Conservation (phyloP, 2,113 vertebrate genomes). For the Pyrgilauda ruficollis region DNA sequence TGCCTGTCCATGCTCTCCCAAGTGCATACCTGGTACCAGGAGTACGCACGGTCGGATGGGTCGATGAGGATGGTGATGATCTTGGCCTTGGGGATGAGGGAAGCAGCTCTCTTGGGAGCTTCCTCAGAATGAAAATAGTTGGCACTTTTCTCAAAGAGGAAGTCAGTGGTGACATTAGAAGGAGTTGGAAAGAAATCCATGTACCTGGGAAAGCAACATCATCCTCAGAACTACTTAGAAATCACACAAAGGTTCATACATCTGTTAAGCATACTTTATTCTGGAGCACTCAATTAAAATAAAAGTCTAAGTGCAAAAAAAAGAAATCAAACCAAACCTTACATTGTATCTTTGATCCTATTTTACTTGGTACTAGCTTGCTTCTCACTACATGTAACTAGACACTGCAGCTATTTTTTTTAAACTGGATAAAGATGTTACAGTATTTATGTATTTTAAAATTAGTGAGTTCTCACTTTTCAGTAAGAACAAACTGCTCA, state of each 20-base stretch:
- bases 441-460: not conserved
- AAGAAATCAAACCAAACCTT: not conserved
- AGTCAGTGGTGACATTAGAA: conserved; percentile 90
- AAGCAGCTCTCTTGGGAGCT: conserved; percentile 85
- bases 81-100: conserved; percentile 92
- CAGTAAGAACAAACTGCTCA: not conserved
- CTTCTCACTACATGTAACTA: not conserved
- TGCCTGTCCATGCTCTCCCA: not conserved
- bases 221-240: conserved; percentile 34
- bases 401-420: not conserved
- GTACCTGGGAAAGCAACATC: conserved; percentile 82
- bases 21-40: conserved; percentile 91
- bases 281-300: not conserved
- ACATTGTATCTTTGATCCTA: not conserved
- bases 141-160: conserved; percentile 97
- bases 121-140: conserved; percentile 98
- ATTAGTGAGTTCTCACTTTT: not conserved
- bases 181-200: conserved; percentile 97
- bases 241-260: not conserved
- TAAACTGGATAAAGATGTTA: not conserved
- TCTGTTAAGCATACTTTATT: not conserved
- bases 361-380: not conserved
- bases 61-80: conserved; percentile 96
- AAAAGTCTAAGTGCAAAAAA: not conserved
- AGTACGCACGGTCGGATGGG: conserved; percentile 93